Evolutionary conservation across 2,888 invertebrate species (phyloP).

Genomic region (Cheilosia impressa): DNA sequence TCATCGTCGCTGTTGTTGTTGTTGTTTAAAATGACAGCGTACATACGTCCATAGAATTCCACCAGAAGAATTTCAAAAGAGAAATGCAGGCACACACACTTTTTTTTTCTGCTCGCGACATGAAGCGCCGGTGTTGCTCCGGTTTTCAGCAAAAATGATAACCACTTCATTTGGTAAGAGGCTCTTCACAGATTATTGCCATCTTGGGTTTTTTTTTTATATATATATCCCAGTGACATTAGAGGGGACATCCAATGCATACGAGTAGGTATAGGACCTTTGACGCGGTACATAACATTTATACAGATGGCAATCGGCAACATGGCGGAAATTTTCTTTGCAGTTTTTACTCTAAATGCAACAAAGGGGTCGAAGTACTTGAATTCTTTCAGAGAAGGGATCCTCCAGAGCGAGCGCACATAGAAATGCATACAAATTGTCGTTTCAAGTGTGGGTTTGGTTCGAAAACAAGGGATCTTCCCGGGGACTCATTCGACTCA

Average conservation of each 20-base stretch:
- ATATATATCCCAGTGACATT: slow-evolving; percentile 54
- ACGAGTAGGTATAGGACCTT: slow-evolving; percentile 4
- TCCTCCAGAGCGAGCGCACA: slow-evolving; percentile 47
- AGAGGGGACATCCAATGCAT: slow-evolving; percentile 44
- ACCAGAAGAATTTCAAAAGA: slow-evolving; percentile 59
- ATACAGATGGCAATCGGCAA: slow-evolving; percentile 53
- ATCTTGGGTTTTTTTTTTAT: slow-evolving; percentile 61
- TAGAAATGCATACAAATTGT: slow-evolving; percentile 61
- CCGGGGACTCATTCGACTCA: slow-evolving; percentile 27
- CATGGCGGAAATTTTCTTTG: slow-evolving; percentile 61
- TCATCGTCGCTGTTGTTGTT: slow-evolving; percentile 20
- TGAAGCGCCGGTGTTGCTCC: slow-evolving; percentile 62
- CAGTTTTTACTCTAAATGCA: slow-evolving; percentile 53
- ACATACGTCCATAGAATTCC: slow-evolving; percentile 36
- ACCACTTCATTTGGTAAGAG: slow-evolving; percentile 72
- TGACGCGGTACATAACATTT: slow-evolving; percentile 13
- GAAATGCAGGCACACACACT: slow-evolving; percentile 15
- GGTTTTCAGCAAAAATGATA: slow-evolving; percentile 58
- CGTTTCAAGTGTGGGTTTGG: slow-evolving; percentile 46
- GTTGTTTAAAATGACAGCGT: slow-evolving; percentile 37
- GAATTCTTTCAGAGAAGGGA: slow-evolving; percentile 47
- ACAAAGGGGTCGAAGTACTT: slow-evolving; percentile 72
- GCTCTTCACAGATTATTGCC: slow-evolving; percentile 76
- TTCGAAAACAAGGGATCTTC: slow-evolving; percentile 62
- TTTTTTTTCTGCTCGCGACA: slow-evolving; percentile 45